Evolutionary conservation across 1,140 invertebrate species (phyloP).

Genomic region (Zaprionus ornatus): DNA sequence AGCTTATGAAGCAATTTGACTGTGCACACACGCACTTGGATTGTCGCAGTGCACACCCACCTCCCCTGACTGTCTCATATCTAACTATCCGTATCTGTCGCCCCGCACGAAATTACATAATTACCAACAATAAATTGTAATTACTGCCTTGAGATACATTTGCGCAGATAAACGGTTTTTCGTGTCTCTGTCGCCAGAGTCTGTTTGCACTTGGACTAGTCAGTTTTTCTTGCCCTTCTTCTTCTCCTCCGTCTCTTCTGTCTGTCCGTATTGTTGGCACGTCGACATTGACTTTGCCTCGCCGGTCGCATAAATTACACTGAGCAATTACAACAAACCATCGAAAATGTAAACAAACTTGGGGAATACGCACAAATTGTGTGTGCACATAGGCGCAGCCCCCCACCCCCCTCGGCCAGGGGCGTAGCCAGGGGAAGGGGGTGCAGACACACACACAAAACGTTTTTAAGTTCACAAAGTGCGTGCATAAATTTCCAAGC

Average conservation of each 20-base stretch:
- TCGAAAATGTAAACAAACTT: conserved; percentile 47
- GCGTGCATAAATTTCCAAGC: conserved; percentile 45
- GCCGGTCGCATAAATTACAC: conserved; percentile 70
- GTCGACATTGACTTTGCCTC: conserved; percentile 72
- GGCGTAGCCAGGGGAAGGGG: neutral
- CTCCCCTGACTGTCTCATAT: neutral
- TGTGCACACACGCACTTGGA: conserved; percentile 24
- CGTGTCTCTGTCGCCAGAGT: conserved; percentile 50
- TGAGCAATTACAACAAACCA: conserved; percentile 62
- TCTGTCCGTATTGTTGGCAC: conserved; percentile 15
- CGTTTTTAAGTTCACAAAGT: conserved; percentile 49
- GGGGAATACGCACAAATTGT: conserved; percentile 41
- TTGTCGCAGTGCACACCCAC: conserved; percentile 8
- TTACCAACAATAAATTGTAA: conserved; percentile 78
- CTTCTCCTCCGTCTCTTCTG: conserved; percentile 1
- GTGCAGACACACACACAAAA: conserved; percentile 30
- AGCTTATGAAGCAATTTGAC: conserved; percentile 15
- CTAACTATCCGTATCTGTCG: conserved; percentile 30
- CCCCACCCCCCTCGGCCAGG: neutral
- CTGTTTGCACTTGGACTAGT: conserved; percentile 29
- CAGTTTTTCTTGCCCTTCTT: conserved; percentile 5
- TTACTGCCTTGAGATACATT: conserved; percentile 76
- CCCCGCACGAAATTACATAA: conserved; percentile 66
- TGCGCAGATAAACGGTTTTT: conserved; percentile 73
- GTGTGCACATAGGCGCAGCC: conserved; percentile 6